phyloP scores from a whole-genome alignment of 2,113 vertebrate genomes.

The Picathartes gymnocephalus region DNA sequence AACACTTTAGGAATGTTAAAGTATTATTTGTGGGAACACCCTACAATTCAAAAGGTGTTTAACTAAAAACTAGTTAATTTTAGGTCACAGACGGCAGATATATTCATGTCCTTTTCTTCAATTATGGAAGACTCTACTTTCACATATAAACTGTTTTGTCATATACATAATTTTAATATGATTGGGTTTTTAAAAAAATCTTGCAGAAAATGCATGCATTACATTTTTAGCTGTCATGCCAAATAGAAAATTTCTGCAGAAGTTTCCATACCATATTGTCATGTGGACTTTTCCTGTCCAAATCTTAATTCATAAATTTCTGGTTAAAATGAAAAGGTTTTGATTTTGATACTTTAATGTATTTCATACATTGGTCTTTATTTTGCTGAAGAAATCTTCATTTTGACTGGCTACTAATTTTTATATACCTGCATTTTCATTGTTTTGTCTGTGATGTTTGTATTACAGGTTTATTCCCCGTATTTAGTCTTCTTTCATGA shows the following conservation, averaged over 20 bases:
- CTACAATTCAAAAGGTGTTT: not conserved
- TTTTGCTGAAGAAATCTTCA: not conserved
- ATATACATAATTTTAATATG: not conserved
- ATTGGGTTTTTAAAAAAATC: not conserved
- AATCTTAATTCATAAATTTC: not conserved
- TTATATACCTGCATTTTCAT: not conserved
- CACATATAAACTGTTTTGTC: not conserved
- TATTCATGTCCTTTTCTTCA: not conserved
- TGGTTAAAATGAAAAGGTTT: not conserved
- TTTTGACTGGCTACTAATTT: not conserved
- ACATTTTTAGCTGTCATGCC: not conserved
- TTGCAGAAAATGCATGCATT: not conserved
- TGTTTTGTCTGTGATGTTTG: rapidly evolving
- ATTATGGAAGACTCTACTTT: not conserved
- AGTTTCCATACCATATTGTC: not conserved
- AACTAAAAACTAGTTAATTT: not conserved
- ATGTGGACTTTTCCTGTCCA: not conserved
- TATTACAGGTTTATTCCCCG: not conserved
- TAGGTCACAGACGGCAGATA: not conserved
- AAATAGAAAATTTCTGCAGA: not conserved
- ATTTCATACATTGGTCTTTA: not conserved
- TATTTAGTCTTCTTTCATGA: not conserved
- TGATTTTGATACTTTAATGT: not conserved
- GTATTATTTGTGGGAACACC: slow-evolving; percentile 18
- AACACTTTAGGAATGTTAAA: slow-evolving; percentile 33